Evolutionary conservation across 2,113 vertebrate species (phyloP).

Genomic region (Spermophilus dauricus): DNA sequence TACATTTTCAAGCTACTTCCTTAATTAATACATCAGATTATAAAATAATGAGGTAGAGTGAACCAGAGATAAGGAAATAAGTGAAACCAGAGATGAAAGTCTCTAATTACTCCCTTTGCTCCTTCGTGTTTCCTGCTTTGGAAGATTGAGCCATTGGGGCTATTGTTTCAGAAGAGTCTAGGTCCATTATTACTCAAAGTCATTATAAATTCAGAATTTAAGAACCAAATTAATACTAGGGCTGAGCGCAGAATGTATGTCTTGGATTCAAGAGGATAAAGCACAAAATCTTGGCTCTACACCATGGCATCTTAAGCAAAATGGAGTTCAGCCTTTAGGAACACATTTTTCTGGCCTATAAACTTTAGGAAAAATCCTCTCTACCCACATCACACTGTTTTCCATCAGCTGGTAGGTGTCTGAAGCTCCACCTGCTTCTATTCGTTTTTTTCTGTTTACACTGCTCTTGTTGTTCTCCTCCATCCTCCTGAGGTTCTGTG

Average conservation of each 20-base stretch:
- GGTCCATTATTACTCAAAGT: not conserved
- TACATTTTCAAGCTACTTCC: not conserved
- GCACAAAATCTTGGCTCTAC: not conserved
- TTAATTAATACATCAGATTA: not conserved
- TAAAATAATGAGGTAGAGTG: not conserved
- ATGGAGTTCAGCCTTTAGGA: not conserved
- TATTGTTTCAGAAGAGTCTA: not conserved
- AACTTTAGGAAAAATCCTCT: not conserved
- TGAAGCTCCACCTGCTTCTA: not conserved
- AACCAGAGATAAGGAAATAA: too few species aligned
- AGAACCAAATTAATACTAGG: not conserved
- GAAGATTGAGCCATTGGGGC: not conserved
- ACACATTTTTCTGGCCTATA: not conserved
- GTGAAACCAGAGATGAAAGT: not conserved
- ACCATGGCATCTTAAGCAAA: not conserved
- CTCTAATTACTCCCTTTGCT: constrained; percentile 39
- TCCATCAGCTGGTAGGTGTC: not conserved
- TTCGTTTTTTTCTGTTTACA: not conserved
- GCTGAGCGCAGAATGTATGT: not conserved
- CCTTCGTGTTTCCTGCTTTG: not conserved
- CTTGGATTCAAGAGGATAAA: not conserved
- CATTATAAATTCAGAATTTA: not conserved
- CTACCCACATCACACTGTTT: not conserved
- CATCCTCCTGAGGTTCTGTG: not conserved
- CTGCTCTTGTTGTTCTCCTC: not conserved